Base-by-base conservation (phyloP, 2,888 invertebrate genomes). In the Pterostichus madidus region DNA sequence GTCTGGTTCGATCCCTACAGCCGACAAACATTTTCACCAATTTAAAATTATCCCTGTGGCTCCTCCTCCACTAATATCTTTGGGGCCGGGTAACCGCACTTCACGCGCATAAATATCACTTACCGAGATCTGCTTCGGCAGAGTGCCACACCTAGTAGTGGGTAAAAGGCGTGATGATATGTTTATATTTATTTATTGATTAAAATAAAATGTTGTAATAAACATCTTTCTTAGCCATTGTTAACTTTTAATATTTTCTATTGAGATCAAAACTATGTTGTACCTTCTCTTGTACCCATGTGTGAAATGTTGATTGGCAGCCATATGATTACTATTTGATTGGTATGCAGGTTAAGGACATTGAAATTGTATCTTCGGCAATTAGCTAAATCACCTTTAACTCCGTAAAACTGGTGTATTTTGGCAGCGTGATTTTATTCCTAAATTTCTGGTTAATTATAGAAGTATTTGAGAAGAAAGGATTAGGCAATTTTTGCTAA, bases 291-390 rank as follows among this genome's bases (percentile, higher is more conserved):
- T 17, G 17, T 17, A 44, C 11, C 10, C 64, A 64, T 39, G 8
- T 71, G 17, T 44, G 11, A 64, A 64, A 59, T 31, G 11, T 64
- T 71, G 68, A 71, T 71, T 71, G 68, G 39, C 68, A 71, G 68
- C 6, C 5, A 0, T 17, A 17, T 71, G 44, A 71, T 71, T 71
- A 44, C 8, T 2, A 15, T 71, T 71, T 71, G 1, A 2, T 13
- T 24, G 17, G 15, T 56, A 56, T 56, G 15, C 44, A 44, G 68
- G 68, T 71, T 71, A 71, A 71, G 68, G 44, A 39, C 68, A 17
- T 56, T 44, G 44, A 46, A 71, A 71, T 71, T 32, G 32, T 15
- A 39, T 46, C 68, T 71, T 17, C 44, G 17, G 3, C 44, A 71
- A 71, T 71, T 71, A 44, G 44, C 17, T 71, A 71, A 71, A 44